Conservation (phyloP, 2,888 invertebrate species). For the Conistra vaccinii region DNA sequence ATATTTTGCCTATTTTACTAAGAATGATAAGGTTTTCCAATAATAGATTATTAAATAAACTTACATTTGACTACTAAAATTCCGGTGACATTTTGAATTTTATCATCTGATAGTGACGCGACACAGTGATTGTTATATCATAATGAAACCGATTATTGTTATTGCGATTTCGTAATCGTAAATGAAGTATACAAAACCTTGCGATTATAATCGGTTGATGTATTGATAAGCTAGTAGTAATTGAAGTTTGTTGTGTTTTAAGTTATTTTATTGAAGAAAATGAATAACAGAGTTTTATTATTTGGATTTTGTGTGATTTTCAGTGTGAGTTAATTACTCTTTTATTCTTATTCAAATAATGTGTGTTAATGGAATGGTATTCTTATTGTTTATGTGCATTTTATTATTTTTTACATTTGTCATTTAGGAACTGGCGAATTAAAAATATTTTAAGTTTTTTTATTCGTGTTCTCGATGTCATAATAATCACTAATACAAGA, state of each 20-base stretch:
- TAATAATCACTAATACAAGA: too few species aligned
- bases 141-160: conserved; percentile 61
- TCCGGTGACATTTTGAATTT: conserved; percentile 37
- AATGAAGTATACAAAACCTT: conserved; percentile 70
- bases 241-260: conserved; percentile 61
- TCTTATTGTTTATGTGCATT: background rate
- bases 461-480: too few species aligned
- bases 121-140: conserved; percentile 39
- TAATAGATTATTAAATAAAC: conserved; percentile 20
- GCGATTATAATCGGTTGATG: conserved; percentile 61
- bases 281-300: conserved; percentile 57
- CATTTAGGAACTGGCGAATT: too few species aligned
- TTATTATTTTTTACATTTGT: background rate
- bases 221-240: conserved; percentile 68
- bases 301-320: conserved; percentile 57
- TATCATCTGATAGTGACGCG: conserved; percentile 43
- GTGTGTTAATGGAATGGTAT: too few species aligned
- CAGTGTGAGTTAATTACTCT: conserved; percentile 61
- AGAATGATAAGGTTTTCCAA: conserved; percentile 19
- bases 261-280: conserved; percentile 51
- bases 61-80: conserved; percentile 26
- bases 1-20: conserved; percentile 6
- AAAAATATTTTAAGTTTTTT: too few species aligned
- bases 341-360: background rate
- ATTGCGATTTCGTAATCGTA: conserved; percentile 68